These are phyloP conservation scores for Tauraco erythrolophus DNA, from an alignment of 2,113 vertebrate genomes.

Conservation along the genomic window DNA sequence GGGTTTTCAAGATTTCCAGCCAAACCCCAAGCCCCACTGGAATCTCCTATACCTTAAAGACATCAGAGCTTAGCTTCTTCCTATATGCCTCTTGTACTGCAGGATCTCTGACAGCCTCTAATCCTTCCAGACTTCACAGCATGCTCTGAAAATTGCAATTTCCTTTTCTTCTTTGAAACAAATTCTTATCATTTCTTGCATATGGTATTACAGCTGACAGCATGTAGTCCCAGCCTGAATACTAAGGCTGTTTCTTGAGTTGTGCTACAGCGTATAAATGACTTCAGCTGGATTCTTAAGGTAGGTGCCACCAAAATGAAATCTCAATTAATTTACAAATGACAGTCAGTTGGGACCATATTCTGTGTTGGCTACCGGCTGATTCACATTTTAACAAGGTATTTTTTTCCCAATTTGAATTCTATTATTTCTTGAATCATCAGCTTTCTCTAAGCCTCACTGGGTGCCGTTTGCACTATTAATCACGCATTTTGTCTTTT, in stretches of 20 bases:
- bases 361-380: not conserved
- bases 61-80: not conserved
- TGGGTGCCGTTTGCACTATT: not conserved
- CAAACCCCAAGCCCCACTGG: not conserved
- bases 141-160: slow-evolving; percentile 21
- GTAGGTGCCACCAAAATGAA: not conserved
- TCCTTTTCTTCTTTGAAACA: slow-evolving; percentile 37
- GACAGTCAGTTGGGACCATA: not conserved
- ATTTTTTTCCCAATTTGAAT: not conserved
- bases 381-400: not conserved
- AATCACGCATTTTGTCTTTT: not conserved
- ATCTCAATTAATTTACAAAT: not conserved
- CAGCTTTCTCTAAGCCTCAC: not conserved
- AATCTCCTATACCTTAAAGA: not conserved
- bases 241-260: not conserved
- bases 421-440: not conserved
- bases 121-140: slow-evolving; percentile 42
- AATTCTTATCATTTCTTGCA: slow-evolving; percentile 52
- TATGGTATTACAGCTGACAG: slow-evolving; percentile 18
- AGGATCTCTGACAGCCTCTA: slow-evolving; percentile 14
- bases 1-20: not conserved
- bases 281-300: not conserved
- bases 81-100: not conserved
- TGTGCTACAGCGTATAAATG: not conserved
- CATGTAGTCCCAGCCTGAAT: not conserved